Conservation (phyloP, 2,888 invertebrate genomes). For the Chrysodeixis includens region DNA sequence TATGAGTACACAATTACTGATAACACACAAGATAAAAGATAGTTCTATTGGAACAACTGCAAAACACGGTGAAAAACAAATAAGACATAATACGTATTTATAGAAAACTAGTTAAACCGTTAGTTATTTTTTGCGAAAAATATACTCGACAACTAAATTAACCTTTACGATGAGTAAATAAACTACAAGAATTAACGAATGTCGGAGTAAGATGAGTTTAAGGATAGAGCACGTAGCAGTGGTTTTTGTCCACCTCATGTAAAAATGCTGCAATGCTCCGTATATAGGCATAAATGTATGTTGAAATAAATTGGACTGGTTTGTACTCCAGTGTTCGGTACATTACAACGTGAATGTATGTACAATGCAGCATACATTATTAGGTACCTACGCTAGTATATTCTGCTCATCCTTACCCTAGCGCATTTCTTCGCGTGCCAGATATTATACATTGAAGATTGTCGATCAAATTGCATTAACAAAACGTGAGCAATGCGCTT, state of each 20-base stretch:
- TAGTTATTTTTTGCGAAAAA: background rate
- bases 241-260: slow-evolving; percentile 1
- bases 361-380: background rate
- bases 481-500: slow-evolving; percentile 30
- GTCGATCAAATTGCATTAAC: slow-evolving; percentile 35
- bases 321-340: background rate
- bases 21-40: too few relatives aligned
- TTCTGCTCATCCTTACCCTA: background rate
- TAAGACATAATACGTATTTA: too few relatives aligned
- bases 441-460: slow-evolving; percentile 21
- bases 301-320: slow-evolving; percentile 2
- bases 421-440: slow-evolving; percentile 1
- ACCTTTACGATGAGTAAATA: background rate
- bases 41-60: background rate
- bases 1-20: too few relatives aligned
- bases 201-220: background rate
- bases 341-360: slow-evolving; percentile 1
- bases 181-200: background rate
- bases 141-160: background rate
- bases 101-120: background rate
- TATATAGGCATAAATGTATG: slow-evolving; percentile 2
- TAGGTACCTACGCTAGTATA: background rate
- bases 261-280: background rate
- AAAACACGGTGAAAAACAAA: background rate
- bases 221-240: slow-evolving; percentile 1